Evolutionary conservation across 2,113 vertebrate species (phyloP).

Genomic region (Eptesicus fuscus): DNA sequence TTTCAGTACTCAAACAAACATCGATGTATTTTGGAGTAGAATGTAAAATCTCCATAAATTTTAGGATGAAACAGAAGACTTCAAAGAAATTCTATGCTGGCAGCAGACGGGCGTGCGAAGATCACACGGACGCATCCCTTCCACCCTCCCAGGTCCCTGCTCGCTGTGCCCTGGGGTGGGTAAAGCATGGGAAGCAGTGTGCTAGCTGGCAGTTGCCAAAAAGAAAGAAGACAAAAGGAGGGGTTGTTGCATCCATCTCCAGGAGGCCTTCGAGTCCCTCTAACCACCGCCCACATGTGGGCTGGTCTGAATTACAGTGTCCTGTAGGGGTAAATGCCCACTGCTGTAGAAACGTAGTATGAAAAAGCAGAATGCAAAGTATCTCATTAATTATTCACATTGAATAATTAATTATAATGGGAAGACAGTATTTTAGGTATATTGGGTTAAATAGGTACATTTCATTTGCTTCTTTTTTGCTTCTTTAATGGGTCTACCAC

Average conservation of each 20-base stretch:
- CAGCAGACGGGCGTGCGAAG: not conserved
- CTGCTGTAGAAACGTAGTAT: not conserved
- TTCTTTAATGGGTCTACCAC: not conserved
- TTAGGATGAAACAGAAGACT: conserved; percentile 17
- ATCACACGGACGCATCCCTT: not conserved
- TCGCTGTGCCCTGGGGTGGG: not conserved
- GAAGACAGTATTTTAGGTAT: not conserved
- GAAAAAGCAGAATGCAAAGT: not conserved
- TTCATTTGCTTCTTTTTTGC: not conserved
- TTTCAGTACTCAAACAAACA: conserved; percentile 21
- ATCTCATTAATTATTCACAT: not conserved
- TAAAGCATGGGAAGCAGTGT: not conserved
- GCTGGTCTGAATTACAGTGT: too few species aligned
- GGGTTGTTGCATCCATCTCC: fast-evolving
- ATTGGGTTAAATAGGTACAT: not conserved
- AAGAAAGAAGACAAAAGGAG: not conserved
- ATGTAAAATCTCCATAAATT: not conserved
- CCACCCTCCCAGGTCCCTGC: not conserved
- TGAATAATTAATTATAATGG: not conserved
- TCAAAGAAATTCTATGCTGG: conserved; percentile 3
- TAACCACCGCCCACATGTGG: not conserved
- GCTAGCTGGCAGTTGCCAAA: not conserved
- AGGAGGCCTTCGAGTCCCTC: too few species aligned
- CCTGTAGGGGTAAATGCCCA: not conserved
- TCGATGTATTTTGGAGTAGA: not conserved